Evolutionary conservation across 2,888 invertebrate species (phyloP), one percentile per base, ranked within the genome.

Genomic region (Ophraella communa): DNA sequence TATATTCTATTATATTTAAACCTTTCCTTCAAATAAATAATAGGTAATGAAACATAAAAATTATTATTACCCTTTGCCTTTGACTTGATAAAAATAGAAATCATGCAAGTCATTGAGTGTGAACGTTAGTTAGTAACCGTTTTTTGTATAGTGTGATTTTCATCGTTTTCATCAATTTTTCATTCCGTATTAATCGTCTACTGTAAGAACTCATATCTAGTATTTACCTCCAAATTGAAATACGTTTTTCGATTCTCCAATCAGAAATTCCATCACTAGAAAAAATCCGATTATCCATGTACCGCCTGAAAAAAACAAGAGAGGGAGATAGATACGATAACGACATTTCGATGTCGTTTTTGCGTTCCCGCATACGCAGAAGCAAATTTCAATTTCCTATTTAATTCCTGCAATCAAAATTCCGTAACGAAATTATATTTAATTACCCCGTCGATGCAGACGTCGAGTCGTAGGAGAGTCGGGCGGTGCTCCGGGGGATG

Each of bases 391-490:
- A 78, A 79, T 79, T 79, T 79, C 77, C 79, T 74, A 70, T 70
- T 72, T 78, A 77, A 77, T 79, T 75, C 75, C 67, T 76, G 78
- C 76, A 78, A 78, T 79, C 78, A 76, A 73, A 74, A 73, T 67
- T 73, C 73, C 76, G 77, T 77, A 76, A 78, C 75, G 76, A 76
- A 77, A 78, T 78, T 77, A 76, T 73, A 74, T 72, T 71, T 70
- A 72, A 72, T 72, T 70, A 72, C 69, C n/a, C 62, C 57, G 53
- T 56, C 58, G 62, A 64, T 64, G 62, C 53, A 59, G 64, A 60
- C 69, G 62, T 53, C 62, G 62, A 42, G 62, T 49, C 59, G 58
- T 55, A 58, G 56, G 57, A 53, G 52, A 45, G 62, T 60, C 65
- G 64, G 52, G 49, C n/a, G n/a, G 56, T 51, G 62, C 47, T 57